Conservation (phyloP, 2,113 vertebrate genomes). For the Alethe castanea region DNA sequence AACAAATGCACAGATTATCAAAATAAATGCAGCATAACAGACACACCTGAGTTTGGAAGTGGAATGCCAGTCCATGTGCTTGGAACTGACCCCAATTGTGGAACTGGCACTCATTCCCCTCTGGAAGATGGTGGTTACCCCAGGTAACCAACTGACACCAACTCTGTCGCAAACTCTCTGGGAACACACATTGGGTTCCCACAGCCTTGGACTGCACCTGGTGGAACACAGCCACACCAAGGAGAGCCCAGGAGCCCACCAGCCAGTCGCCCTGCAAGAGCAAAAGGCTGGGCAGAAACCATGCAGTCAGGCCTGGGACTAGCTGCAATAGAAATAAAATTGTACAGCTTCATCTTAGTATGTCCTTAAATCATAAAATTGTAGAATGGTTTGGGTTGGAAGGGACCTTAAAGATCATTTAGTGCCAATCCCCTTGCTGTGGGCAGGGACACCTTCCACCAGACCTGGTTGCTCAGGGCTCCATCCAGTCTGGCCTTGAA, state of each 20-base stretch:
- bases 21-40: not conserved
- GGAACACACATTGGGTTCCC: rapidly evolving
- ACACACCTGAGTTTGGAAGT: not conserved
- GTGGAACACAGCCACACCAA: rapidly evolving
- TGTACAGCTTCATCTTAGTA: not conserved
- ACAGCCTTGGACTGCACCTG: rapidly evolving
- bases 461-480: not conserved
- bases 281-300: not conserved
- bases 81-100: rapidly evolving
- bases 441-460: not conserved
- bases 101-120: not conserved
- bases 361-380: not conserved
- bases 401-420: not conserved
- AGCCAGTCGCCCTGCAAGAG: rapidly evolving
- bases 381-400: not conserved
- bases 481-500: not conserved
- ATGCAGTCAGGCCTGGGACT: not conserved
- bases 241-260: not conserved
- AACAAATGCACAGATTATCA: not conserved
- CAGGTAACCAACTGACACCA: no score
- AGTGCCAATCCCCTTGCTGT: not conserved
- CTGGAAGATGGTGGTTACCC: not conserved
- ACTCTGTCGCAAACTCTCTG: rapidly evolving
- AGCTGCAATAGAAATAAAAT: not conserved
- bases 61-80: not conserved